Conservation (phyloP, 2,888 invertebrate species). For the Rhagonycha lutea region DNA sequence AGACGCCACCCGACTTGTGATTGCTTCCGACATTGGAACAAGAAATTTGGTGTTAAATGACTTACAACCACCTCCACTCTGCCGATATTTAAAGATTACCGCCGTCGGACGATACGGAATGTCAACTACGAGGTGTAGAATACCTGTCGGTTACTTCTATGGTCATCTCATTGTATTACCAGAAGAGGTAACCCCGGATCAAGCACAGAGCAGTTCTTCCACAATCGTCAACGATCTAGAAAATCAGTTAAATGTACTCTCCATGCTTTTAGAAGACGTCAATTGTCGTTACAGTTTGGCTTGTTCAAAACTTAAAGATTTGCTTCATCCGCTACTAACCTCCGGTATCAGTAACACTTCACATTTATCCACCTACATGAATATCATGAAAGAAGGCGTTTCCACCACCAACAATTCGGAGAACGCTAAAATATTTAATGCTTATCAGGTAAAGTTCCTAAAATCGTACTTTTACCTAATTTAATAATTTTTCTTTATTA, state of each 20-base stretch:
- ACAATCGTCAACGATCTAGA: constrained; percentile 53
- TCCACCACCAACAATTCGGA: constrained; percentile 47
- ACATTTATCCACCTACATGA: constrained; percentile 83
- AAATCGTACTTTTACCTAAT: not conserved
- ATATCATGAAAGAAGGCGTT: constrained; percentile 51
- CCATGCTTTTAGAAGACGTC: constrained; percentile 77
- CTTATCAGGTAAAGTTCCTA: constrained; percentile 56
- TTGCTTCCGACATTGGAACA: constrained; percentile 84
- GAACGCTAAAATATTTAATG: constrained; percentile 57
- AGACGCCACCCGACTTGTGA: constrained; percentile 82
- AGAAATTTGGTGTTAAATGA: constrained; percentile 86
- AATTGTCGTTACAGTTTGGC: constrained; percentile 82
- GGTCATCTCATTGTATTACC: constrained; percentile 82
- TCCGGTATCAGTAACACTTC: constrained; percentile 81
- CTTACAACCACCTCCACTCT: constrained; percentile 87
- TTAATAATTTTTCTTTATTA: constrained; percentile 31
- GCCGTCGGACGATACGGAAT: constrained; percentile 90
- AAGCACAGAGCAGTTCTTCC: constrained; percentile 46
- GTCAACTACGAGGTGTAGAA: constrained; percentile 87
- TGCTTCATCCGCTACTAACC: constrained; percentile 76
- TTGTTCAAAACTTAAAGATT: constrained; percentile 79
- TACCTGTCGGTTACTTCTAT: constrained; percentile 91
- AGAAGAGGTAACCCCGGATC: constrained; percentile 57
- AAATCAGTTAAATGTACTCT: constrained; percentile 67
- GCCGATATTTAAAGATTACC: constrained; percentile 89